Percentiles rank a stretch among this genome's conserved stretches.
Conservation (phyloP, 1,140 invertebrate genomes). For the Drosophila biarmipes region DNA sequence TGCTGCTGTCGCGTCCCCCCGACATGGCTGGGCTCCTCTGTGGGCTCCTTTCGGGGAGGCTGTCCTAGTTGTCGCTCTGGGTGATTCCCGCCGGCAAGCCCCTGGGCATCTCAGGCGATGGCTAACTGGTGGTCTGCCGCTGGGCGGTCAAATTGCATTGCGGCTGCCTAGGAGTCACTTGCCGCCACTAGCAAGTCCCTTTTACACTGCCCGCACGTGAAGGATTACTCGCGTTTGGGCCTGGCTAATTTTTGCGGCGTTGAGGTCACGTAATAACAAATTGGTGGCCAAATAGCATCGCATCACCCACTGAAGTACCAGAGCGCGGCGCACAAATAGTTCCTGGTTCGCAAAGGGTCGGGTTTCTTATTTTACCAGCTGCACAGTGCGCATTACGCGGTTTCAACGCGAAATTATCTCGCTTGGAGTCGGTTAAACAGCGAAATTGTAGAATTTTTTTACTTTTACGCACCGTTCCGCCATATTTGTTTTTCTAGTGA, state of each 20-base stretch:
- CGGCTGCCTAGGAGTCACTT: constrained; percentile 4
- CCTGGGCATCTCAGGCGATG: constrained; percentile 43
- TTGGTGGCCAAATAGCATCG: constrained; percentile 57
- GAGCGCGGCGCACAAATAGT: constrained; percentile 3
- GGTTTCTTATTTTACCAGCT: background rate
- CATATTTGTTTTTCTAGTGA: constrained; percentile 67
- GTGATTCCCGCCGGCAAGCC: constrained; percentile 25
- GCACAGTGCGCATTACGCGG: background rate
- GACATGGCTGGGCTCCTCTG: constrained; percentile 57
- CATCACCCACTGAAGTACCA: constrained; percentile 10
- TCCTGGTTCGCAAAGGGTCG: background rate
- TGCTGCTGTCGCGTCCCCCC: constrained; percentile 74
- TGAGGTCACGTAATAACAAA: constrained; percentile 55
- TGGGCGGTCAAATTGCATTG: constrained; percentile 26
- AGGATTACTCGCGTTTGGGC: constrained; percentile 16
- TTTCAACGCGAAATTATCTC: constrained; percentile 28
- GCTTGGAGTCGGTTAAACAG: background rate
- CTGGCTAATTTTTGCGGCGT: constrained; percentile 37
- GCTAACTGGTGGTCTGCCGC: constrained; percentile 41
- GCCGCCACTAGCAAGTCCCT: background rate
- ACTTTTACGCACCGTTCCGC: constrained; percentile 58
- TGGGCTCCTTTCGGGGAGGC: constrained; percentile 2
- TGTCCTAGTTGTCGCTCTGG: constrained; percentile 17
- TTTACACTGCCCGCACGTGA: background rate
- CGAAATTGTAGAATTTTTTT: constrained; percentile 53